Evolutionary conservation across 2,888 invertebrate species (phyloP).

Genomic region (Anticlea derivata): DNA sequence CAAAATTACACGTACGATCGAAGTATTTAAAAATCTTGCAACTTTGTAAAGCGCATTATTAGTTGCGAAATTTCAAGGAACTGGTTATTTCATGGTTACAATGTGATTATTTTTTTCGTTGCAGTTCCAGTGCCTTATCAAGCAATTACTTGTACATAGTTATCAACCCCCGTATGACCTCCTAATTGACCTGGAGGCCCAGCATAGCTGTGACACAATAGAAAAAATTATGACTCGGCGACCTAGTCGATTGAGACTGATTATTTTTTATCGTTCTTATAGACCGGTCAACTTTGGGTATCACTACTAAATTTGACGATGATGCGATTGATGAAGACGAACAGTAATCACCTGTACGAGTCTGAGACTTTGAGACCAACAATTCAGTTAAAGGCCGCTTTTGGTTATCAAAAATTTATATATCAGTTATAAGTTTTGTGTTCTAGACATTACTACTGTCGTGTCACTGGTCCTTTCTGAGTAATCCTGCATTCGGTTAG

Average conservation of each 20-base stretch:
- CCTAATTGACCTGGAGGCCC: conserved; percentile 64
- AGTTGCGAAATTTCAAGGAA: conserved; percentile 14
- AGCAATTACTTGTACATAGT: conserved; percentile 43
- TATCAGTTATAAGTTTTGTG: too few relatives aligned
- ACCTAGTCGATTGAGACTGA: conserved; percentile 30
- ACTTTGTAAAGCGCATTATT: conserved; percentile 2
- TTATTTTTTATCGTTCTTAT: conserved; percentile 26
- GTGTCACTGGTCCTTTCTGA: too few relatives aligned
- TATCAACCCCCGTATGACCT: conserved; percentile 64
- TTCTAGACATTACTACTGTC: too few relatives aligned
- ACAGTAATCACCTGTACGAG: too few relatives aligned
- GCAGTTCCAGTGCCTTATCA: conserved; percentile 39
- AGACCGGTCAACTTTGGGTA: conserved; percentile 4
- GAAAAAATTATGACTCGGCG: conserved; percentile 39
- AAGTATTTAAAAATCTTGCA: not conserved
- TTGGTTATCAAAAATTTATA: too few relatives aligned
- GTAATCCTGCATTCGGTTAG: too few relatives aligned
- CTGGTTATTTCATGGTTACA: conserved; percentile 42
- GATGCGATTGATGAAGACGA: not conserved
- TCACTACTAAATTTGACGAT: conserved; percentile 1
- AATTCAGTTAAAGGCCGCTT: too few relatives aligned
- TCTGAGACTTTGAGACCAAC: too few relatives aligned
- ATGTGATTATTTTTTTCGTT: conserved; percentile 23
- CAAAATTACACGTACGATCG: conserved; percentile 3
- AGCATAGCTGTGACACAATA: conserved; percentile 58